These are phyloP conservation scores for Falco biarmicus DNA, from an alignment of 2,797 vertebrate species.

Conservation along the genomic window DNA sequence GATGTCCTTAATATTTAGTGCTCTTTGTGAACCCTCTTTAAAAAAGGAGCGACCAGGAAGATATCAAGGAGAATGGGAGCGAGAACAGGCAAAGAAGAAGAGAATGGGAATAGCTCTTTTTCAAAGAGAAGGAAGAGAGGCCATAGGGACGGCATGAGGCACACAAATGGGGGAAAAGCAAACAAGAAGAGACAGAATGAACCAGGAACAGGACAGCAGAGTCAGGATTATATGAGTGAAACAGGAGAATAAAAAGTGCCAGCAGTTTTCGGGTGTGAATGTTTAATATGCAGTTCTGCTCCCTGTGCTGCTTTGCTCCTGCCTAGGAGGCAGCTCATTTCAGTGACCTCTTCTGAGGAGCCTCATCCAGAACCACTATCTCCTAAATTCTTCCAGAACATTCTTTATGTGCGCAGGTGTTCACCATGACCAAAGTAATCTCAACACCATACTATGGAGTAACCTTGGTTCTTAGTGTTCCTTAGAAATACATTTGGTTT, in stretches of 20 bases:
- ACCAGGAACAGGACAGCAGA: not conserved
- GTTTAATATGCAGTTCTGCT: not conserved
- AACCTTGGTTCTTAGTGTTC: not conserved
- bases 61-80: not conserved
- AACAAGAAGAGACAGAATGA: not conserved
- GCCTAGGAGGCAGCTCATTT: not conserved
- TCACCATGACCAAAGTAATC: not conserved
- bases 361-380: not conserved
- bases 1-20: not conserved
- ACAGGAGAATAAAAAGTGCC: not conserved
- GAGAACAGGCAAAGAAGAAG: not conserved
- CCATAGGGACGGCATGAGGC: not conserved
- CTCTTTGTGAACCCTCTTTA: not conserved
- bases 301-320: not conserved
- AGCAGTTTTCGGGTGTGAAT: not conserved
- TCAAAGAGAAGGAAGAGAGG: not conserved
- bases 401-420: accelerated
- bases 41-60: not conserved
- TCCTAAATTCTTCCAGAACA: not conserved
- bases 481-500: not conserved
- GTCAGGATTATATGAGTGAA: not conserved
- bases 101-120: not conserved
- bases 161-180: not conserved
- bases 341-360: not conserved
- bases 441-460: not conserved